A percentile compares a stretch with the other conserved stretches of the same genome.
Evolutionary conservation across 2,888 invertebrate species (phyloP).

Genomic region (Chalcosyrphus nemorum): DNA sequence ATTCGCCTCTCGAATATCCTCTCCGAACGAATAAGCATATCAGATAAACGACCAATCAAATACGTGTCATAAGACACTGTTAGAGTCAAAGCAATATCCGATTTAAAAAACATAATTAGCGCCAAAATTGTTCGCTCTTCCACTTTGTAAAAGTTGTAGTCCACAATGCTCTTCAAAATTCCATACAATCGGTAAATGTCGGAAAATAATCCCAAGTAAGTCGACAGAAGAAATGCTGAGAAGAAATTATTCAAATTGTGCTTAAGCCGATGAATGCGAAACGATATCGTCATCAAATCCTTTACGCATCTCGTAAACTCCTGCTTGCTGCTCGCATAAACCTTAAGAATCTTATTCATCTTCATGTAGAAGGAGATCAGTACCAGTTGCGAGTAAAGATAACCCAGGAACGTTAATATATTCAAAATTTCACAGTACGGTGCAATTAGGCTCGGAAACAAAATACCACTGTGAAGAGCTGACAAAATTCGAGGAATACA

Average conservation of each 20-base stretch:
- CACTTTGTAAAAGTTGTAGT: neutral
- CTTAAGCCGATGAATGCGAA: neutral
- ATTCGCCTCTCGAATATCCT: neutral
- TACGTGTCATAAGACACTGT: neutral
- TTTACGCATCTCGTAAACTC: neutral
- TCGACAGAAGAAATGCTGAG: neutral
- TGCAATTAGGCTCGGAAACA: neutral
- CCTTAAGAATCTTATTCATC: neutral
- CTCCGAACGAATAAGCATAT: neutral
- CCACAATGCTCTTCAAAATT: neutral
- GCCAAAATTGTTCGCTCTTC: too few relatives aligned
- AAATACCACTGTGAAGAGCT: neutral
- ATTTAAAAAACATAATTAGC: neutral
- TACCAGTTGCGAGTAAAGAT: neutral
- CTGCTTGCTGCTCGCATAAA: neutral
- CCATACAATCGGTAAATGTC: neutral
- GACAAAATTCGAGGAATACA: neutral
- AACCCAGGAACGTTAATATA: neutral
- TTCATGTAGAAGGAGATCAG: neutral
- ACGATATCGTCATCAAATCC: neutral
- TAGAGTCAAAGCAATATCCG: neutral
- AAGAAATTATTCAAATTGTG: neutral
- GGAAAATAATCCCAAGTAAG: neutral
- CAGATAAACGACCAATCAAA: neutral
- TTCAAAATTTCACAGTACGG: neutral